These are phyloP conservation scores for Athalia circularis DNA, from an alignment of 2,888 invertebrate species.

Conservation along the genomic window DNA sequence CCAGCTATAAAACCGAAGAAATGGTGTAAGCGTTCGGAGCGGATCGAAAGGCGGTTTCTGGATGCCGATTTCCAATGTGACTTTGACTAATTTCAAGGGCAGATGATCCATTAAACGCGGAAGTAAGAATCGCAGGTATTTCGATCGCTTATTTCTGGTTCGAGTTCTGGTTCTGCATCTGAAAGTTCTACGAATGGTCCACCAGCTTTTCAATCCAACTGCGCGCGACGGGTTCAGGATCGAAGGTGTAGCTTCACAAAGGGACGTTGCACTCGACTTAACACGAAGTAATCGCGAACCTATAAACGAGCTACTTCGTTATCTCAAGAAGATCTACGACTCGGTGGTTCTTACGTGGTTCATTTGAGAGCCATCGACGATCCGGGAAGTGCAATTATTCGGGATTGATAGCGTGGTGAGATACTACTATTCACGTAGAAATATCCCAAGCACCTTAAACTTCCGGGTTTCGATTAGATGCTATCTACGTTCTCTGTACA, in stretches of 20 bases:
- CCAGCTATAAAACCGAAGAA: too few relatives aligned
- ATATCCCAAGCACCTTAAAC: neutral
- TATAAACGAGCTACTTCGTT: neutral
- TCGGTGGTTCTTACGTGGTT: neutral
- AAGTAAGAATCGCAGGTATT: neutral
- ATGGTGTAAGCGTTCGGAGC: too few relatives aligned
- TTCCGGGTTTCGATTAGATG: conserved; percentile 10
- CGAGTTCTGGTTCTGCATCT: conserved; percentile 1
- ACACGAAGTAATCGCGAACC: neutral
- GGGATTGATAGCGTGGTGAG: conserved; percentile 18
- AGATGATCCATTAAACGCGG: conserved; percentile 29
- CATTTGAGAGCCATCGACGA: neutral
- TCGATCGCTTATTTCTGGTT: neutral
- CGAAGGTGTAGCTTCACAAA: too few relatives aligned
- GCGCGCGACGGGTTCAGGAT: too few relatives aligned
- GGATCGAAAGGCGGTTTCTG: neutral
- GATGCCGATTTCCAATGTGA: conserved; percentile 1
- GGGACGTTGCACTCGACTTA: neutral
- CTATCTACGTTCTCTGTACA: neutral
- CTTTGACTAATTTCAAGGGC: conserved; percentile 32
- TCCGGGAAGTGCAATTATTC: conserved; percentile 12
- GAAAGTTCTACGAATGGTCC: neutral
- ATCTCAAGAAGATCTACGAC: conserved; percentile 13
- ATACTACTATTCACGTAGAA: neutral
- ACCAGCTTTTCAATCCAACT: too few relatives aligned